Evolutionary conservation across 2,797 vertebrate species (phyloP), one percentile per base, ranked within the genome.

Genomic region (Lepidocolaptes lacrymiger): DNA sequence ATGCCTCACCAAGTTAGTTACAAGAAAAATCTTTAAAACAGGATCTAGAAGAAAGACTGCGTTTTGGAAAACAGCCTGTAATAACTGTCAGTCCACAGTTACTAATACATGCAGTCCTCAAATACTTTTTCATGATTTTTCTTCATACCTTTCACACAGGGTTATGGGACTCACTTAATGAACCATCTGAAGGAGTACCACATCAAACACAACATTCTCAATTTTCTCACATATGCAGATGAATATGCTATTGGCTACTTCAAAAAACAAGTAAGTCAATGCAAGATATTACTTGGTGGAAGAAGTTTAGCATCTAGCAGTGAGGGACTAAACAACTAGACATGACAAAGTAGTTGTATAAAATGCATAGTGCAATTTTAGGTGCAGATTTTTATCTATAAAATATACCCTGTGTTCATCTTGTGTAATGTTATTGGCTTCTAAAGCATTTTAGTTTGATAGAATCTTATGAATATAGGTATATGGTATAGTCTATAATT

Each of bases 211-310:
- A 98, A 99, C 96, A 98, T 99, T 96, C 98, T 99, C 95, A 99
- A 99, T 97, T 99, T 99, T 79, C 99, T 99, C 86, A 99, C 99
- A 0, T 99, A 99, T 18, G 99, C 99, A 37, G 99, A 99, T 88
- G 99, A 99, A 97, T 99, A 99, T 73, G 99, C 99, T 83, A 99
- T 99, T 1, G 99, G 99, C 75, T 99, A 99, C 98, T 99, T 99
- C 97, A 99, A 99, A 97, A 99, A 99, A 97, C 99, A 99, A 98
- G 99, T 99, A 91, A 95, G 93, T 97, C 69, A 36, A 3, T 30
- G 30, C 79, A 68, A 76, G 68, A 81, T 76, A 44, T 74, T 30
- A 21, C 34, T 73, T 71, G 4, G 3, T 82, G 11, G 21, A 41
- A 46, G 23, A 62, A 56, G 48, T 39, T 61, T 63, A 56, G 17